Evolutionary conservation across 2,113 vertebrate genomes (phyloP).

Genomic region (Microcebus ravelobensis): DNA sequence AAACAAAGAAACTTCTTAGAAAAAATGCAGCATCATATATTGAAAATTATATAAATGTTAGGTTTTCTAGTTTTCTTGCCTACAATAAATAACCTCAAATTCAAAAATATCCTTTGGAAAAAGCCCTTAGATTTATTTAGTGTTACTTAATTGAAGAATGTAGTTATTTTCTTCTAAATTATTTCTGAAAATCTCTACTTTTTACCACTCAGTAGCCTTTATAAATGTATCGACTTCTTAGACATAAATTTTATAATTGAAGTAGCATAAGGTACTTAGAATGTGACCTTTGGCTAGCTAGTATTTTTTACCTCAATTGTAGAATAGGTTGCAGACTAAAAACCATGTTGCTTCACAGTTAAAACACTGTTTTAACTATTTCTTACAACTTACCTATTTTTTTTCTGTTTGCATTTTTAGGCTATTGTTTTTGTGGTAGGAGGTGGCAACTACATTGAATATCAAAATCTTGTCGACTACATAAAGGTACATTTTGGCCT

Average conservation of each 20-base stretch:
- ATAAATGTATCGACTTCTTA: slow-evolving; percentile 13
- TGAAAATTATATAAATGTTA: background rate
- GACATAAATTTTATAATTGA: slow-evolving; percentile 25
- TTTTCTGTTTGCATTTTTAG: slow-evolving; percentile 83
- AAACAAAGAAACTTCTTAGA: background rate
- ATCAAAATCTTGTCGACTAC: slow-evolving; percentile 98
- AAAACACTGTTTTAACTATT: slow-evolving; percentile 18
- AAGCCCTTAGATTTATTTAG: background rate
- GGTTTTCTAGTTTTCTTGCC: background rate
- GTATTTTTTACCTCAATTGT: background rate
- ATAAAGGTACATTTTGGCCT: slow-evolving; percentile 86
- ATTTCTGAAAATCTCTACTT: background rate
- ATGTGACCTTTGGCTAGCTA: background rate
- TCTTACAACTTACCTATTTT: background rate
- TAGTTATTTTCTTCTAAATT: slow-evolving; percentile 19
- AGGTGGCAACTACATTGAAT: slow-evolving; percentile 99
- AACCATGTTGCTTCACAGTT: background rate
- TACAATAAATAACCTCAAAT: background rate
- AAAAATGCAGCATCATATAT: background rate
- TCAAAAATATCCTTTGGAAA: slow-evolving; percentile 44
- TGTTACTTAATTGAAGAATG: slow-evolving; percentile 17
- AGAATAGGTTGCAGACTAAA: background rate
- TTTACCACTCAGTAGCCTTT: background rate
- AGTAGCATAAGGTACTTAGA: background rate
- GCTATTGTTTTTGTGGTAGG: slow-evolving; percentile 98